These are phyloP conservation scores for Meteorus colon DNA, from an alignment of 2,888 invertebrate genomes.

Conservation along the genomic window DNA sequence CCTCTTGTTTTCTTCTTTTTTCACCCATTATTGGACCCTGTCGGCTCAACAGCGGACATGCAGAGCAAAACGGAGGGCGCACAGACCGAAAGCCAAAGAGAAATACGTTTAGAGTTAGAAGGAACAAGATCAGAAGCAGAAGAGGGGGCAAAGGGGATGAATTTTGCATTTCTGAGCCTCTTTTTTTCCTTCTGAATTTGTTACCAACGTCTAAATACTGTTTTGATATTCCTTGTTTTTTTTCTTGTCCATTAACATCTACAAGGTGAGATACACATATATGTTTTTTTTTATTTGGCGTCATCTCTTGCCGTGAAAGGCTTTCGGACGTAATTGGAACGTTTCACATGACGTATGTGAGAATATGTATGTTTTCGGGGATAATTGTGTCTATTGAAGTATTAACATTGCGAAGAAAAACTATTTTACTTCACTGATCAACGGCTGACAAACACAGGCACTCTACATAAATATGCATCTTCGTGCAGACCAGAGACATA, in stretches of 20 bases:
- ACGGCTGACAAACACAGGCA: too few species aligned
- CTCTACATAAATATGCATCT: neutral
- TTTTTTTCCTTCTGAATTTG: slow-evolving; percentile 6
- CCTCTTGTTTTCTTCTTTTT: neutral
- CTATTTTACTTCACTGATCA: neutral
- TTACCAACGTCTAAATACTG: slow-evolving; percentile 17
- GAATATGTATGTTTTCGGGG: slow-evolving; percentile 30
- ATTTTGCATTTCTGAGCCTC: slow-evolving; percentile 28
- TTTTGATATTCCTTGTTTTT: neutral
- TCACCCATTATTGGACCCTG: neutral
- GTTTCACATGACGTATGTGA: slow-evolving; percentile 27
- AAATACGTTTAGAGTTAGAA: slow-evolving; percentile 20
- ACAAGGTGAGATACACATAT: neutral
- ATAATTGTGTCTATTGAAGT: slow-evolving; percentile 15
- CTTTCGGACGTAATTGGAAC: slow-evolving; percentile 33
- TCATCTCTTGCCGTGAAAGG: neutral
- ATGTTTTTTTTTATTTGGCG: neutral
- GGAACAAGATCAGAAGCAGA: neutral
- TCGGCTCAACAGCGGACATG: slow-evolving; percentile 35
- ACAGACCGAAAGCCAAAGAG: slow-evolving; percentile 28
- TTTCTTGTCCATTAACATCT: slow-evolving; percentile 4
- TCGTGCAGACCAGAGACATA: neutral
- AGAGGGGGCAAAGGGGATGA: slow-evolving; percentile 25
- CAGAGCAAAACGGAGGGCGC: slow-evolving; percentile 34
- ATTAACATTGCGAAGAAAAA: neutral